These are phyloP conservation scores for Nymphalis c-album DNA, from an alignment of 2,888 invertebrate genomes.

Conservation along the genomic window DNA sequence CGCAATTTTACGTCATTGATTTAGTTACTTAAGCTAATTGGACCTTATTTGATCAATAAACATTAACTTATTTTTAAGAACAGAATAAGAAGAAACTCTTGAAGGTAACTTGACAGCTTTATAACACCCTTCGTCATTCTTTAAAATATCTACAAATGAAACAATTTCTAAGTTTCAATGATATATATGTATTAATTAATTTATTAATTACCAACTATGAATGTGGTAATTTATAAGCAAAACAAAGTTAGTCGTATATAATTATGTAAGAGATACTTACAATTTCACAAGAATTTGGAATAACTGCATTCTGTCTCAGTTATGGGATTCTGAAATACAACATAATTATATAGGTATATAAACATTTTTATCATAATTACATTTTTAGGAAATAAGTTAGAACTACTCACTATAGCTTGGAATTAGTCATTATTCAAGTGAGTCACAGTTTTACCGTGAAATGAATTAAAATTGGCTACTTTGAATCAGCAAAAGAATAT, in stretches of 20 bases:
- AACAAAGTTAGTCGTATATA: background rate
- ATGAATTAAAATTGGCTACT: constrained; percentile 32
- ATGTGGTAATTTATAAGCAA: no score
- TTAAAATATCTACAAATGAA: no score
- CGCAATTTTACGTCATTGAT: constrained; percentile 28
- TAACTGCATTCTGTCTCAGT: constrained; percentile 24
- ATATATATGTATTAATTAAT: no score
- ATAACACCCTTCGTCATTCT: no score
- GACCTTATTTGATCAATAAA: constrained; percentile 7
- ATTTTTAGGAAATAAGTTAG: constrained; percentile 17
- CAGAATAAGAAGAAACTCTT: background rate
- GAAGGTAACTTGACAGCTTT: background rate
- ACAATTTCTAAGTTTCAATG: no score
- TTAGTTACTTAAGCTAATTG: constrained; percentile 23
- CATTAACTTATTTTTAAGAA: background rate
- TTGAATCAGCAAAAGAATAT: constrained; percentile 37
- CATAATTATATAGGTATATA: background rate
- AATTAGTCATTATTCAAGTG: constrained; percentile 51
- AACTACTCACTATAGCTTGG: constrained; percentile 31
- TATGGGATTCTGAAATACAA: constrained; percentile 17
- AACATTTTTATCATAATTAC: constrained; percentile 1
- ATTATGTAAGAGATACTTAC: constrained; percentile 28
- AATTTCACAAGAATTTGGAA: constrained; percentile 27
- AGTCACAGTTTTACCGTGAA: constrained; percentile 51
- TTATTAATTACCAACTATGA: no score